Conservation (phyloP, 2,797 vertebrate genomes). For the Gallinago nigripennis region DNA sequence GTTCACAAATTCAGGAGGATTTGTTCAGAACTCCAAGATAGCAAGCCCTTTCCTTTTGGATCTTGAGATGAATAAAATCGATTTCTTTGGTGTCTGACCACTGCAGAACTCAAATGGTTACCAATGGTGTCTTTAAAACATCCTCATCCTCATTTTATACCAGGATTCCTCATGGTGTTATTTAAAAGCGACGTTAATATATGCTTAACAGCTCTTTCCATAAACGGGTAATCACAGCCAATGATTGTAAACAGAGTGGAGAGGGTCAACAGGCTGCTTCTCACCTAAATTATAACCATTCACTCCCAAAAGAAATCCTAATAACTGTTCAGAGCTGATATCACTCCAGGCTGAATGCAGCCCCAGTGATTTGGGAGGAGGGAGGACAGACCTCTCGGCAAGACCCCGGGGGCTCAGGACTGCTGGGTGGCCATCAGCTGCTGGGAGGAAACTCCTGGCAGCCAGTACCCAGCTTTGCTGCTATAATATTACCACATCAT, state of each 20-base stretch:
- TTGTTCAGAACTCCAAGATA: neutral
- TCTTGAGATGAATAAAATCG: neutral
- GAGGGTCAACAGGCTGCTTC: neutral
- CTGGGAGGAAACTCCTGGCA: too few relatives aligned
- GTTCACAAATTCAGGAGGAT: neutral
- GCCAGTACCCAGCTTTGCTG: neutral
- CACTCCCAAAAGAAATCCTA: neutral
- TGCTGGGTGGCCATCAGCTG: rapidly evolving
- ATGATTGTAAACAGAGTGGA: neutral
- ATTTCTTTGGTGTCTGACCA: neutral
- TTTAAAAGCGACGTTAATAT: neutral
- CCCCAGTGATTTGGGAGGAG: neutral
- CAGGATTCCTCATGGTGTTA: neutral
- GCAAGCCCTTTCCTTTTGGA: neutral
- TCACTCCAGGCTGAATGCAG: neutral
- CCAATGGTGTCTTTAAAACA: neutral
- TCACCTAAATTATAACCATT: neutral
- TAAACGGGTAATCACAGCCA: neutral
- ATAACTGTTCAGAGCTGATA: neutral
- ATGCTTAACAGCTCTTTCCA: neutral
- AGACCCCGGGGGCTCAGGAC: neutral
- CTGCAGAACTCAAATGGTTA: neutral
- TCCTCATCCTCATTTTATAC: neutral
- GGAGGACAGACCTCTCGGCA: rapidly evolving
- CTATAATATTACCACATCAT: neutral